Evolutionary conservation across 2,888 invertebrate species (phyloP), one percentile per base, ranked within the genome.

Genomic region (Clepsis dumicolana): DNA sequence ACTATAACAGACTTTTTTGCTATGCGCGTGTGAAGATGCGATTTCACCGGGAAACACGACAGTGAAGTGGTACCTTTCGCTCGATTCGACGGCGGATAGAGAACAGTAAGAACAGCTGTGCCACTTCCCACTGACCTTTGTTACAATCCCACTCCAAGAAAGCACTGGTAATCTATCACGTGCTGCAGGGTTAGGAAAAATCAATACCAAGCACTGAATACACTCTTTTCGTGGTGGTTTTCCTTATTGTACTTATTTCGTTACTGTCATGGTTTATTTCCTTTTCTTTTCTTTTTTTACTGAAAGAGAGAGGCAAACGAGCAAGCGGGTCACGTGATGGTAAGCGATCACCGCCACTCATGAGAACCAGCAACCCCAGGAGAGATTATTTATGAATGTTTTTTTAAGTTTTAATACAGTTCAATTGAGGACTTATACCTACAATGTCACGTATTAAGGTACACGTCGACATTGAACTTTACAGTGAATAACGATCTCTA

Each of bases 61-160:
- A 77, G 78, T 81, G 81, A 81, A 86, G 84, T 87, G 88, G 88
- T 90, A 88, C 92, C 90, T 92, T 92, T 90, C 91, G 91, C 91
- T 93, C 86, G 86, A 88, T 88, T 85, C 86, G 82, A 85, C 84
- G 85, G 80, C 78, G 84, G 87, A 89, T 88, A 87, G 83, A 84
- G 84, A 88, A 83, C 84, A 85, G 85, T 84, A 88, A 88, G 87
- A 90, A 89, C 87, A 77, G 76, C 80, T 87, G 91, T 85, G 82
- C 91, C 77, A 90, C 87, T 91, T 92, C 88, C 85, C 90, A 89
- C 86, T 91, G 89, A 90, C 89, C 90, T 91, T 90, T 89, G 89
- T 90, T 88, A 84, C 80, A 80, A 80, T 77, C 75, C 79, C 73
- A 79, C 80, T 80, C 78, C 80, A 83, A 82, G 84, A 83, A 79